Percentiles rank a stretch among this genome's conserved stretches.
These are phyloP conservation scores for Ophion slaviceki DNA, from an alignment of 2,888 invertebrate genomes.

Conservation along the genomic window DNA sequence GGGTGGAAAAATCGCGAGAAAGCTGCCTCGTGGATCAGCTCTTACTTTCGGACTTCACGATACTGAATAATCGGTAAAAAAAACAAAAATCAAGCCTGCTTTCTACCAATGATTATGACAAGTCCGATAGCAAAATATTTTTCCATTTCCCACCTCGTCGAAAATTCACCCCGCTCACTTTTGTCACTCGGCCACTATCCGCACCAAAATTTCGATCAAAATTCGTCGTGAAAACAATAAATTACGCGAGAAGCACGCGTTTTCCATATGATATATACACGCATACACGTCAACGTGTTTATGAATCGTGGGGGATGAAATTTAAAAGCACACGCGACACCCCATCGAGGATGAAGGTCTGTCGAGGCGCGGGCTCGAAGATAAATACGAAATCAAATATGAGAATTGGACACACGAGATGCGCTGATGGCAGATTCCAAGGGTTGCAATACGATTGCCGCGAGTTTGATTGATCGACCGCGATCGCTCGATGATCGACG, in stretches of 20 bases:
- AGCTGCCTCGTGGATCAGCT: background rate
- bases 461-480: constrained; percentile 31
- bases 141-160: background rate
- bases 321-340: constrained; percentile 12
- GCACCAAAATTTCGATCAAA: constrained; percentile 13
- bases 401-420: background rate
- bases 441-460: background rate
- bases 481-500: constrained; percentile 43
- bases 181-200: background rate
- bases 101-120: too few species aligned
- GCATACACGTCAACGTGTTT: background rate
- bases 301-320: background rate
- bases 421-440: too few species aligned
- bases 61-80: background rate
- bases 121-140: background rate
- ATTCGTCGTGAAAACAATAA: background rate
- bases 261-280: background rate
- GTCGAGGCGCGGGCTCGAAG: constrained; percentile 30
- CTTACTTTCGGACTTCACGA: background rate
- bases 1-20: background rate
- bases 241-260: background rate
- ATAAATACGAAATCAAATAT: background rate
- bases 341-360: background rate
- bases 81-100: background rate
- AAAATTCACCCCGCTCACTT: background rate